These are phyloP conservation scores for Coecobrya sp. DNA, from an alignment of 2,888 invertebrate genomes.

Conservation along the genomic window DNA sequence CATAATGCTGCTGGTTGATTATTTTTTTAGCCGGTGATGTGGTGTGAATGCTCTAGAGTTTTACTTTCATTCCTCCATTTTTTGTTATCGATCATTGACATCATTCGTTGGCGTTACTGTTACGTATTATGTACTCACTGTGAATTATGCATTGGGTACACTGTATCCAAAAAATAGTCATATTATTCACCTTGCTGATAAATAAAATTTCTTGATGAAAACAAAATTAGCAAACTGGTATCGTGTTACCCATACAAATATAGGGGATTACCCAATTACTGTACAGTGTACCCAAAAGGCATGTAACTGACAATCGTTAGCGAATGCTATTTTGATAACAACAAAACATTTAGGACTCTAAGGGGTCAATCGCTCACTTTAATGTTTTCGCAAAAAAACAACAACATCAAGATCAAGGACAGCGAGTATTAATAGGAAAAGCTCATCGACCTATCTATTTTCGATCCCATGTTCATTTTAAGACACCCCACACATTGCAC, in stretches of 20 bases:
- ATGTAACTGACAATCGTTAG: background rate
- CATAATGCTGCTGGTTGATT: no score
- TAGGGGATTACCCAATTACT: background rate
- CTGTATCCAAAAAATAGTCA: background rate
- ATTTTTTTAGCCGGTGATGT: no score
- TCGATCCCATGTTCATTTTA: background rate
- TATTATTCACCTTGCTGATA: background rate
- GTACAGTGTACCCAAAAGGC: no score
- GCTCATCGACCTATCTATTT: background rate
- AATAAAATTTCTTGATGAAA: background rate
- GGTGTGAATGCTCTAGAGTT: background rate
- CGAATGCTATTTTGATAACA: background rate
- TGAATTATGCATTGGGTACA: background rate
- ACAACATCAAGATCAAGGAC: conserved; percentile 48
- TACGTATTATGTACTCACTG: background rate
- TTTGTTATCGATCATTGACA: conserved; percentile 6
- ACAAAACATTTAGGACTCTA: conserved; percentile 27
- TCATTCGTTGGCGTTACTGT: background rate
- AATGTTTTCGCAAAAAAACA: background rate
- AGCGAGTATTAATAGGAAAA: background rate
- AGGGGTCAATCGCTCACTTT: background rate
- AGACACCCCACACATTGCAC: background rate
- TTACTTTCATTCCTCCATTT: conserved; percentile 11
- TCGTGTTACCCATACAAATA: background rate
- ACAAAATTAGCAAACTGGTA: background rate